These are phyloP conservation scores for Amphiura filiformis DNA, from an alignment of 35 echinoderm and acorn worm species.

Conservation along the genomic window DNA sequence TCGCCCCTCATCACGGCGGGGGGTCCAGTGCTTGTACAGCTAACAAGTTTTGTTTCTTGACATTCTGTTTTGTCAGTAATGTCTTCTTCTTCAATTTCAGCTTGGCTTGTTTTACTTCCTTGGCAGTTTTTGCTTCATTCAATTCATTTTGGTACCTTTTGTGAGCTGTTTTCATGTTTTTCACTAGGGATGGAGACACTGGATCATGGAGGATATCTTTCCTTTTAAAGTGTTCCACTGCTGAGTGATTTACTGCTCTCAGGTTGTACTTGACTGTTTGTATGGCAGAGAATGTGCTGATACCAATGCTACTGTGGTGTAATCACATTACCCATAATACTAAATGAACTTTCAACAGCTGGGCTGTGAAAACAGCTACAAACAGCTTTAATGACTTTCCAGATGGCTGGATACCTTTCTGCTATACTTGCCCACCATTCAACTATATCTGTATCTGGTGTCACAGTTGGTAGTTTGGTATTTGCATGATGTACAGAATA, in stretches of 20 bases:
- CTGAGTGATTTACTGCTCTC: neutral
- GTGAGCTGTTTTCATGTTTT: neutral
- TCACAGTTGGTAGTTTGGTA: no score
- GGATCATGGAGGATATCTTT: neutral
- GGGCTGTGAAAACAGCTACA: conserved; percentile 29
- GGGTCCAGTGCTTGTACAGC: no score
- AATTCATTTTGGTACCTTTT: neutral
- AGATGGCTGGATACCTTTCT: neutral
- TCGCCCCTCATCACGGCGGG: no score
- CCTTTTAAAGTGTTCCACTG: neutral
- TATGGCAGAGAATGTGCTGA: conserved; percentile 1
- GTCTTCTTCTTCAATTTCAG: neutral
- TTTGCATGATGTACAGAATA: conserved; percentile 21
- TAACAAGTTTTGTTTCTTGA: neutral
- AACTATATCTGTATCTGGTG: conserved; percentile 5
- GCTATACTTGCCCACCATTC: neutral
- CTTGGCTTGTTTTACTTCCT: neutral
- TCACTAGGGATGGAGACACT: neutral
- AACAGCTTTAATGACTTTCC: neutral
- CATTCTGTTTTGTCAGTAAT: neutral
- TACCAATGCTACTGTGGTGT: neutral
- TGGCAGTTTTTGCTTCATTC: neutral
- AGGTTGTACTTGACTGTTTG: conserved; percentile 21
- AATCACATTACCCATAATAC: conserved; percentile 20
- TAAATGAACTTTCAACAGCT: conserved; percentile 29